Evolutionary conservation across 1,140 invertebrate genomes (phyloP).

Genomic region (Achatina immaculata): DNA sequence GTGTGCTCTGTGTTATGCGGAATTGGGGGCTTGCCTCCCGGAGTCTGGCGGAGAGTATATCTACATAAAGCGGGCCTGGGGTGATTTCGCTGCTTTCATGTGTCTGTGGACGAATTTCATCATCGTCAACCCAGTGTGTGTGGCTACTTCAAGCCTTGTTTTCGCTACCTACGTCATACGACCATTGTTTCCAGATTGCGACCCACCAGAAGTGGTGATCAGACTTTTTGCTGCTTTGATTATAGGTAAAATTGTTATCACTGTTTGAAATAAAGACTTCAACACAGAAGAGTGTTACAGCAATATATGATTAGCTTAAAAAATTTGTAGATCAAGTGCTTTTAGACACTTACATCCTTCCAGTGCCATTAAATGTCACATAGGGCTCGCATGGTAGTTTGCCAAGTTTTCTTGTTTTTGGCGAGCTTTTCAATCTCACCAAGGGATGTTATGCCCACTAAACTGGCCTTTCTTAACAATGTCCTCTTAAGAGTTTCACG

Average conservation of each 20-base stretch:
- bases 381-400: too few species aligned
- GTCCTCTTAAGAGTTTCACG: too few species aligned
- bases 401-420: too few species aligned
- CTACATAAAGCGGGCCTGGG: slow-evolving; percentile 93
- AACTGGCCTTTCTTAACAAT: too few species aligned
- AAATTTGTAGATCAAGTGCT: too few species aligned
- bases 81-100: slow-evolving; percentile 82
- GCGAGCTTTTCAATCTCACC: too few species aligned
- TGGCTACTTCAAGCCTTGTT: slow-evolving; percentile 94
- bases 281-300: too few species aligned
- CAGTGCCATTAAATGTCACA: too few species aligned
- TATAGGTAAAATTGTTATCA: slow-evolving; percentile 53
- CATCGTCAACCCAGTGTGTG: slow-evolving; percentile 84
- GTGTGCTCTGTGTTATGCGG: slow-evolving; percentile 91
- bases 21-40: slow-evolving; percentile 92
- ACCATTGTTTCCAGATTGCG: slow-evolving; percentile 80
- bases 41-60: slow-evolving; percentile 98
- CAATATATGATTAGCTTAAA: too few species aligned
- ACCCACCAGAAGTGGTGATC: slow-evolving; percentile 51
- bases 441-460: too few species aligned
- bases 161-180: slow-evolving; percentile 95
- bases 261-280: not conserved
- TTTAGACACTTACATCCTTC: too few species aligned
- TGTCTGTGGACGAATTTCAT: slow-evolving; percentile 88
- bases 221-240: slow-evolving; percentile 57